These are phyloP conservation scores for Cathartes aura DNA, from an alignment of 2,113 vertebrate genomes.

Conservation along the genomic window DNA sequence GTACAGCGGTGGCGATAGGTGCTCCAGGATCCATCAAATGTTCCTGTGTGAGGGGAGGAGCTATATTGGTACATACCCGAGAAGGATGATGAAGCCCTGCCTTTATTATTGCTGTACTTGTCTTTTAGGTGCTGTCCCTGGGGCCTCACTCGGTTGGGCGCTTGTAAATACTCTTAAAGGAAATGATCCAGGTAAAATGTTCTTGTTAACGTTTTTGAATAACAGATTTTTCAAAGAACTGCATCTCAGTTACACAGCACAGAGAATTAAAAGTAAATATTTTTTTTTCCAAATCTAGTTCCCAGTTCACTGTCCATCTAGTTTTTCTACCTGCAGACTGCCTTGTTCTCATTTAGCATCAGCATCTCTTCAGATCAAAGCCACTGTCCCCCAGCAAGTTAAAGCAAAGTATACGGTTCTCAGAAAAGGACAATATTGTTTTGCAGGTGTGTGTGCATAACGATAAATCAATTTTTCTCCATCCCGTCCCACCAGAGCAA, in stretches of 20 bases:
- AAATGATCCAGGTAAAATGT: not conserved
- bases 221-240: not conserved
- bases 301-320: not conserved
- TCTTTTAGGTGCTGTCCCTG: not conserved
- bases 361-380: not conserved
- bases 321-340: not conserved
- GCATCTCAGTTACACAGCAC: not conserved
- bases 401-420: not conserved
- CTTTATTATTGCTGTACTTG: not conserved
- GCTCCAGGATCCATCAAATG: not conserved
- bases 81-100: not conserved
- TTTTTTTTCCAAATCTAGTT: not conserved
- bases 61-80: rapidly evolving
- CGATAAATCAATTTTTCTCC: not conserved
- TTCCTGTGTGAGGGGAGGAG: not conserved
- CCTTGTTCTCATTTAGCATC: not conserved
- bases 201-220: not conserved
- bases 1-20: not conserved
- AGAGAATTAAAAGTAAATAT: not conserved
- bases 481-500: not conserved
- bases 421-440: not conserved
- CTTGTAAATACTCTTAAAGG: not conserved
- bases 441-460: not conserved
- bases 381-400: not conserved
- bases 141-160: not conserved